Evolutionary conservation across 1,140 invertebrate genomes (phyloP).

Genomic region (Eumaeus atala): DNA sequence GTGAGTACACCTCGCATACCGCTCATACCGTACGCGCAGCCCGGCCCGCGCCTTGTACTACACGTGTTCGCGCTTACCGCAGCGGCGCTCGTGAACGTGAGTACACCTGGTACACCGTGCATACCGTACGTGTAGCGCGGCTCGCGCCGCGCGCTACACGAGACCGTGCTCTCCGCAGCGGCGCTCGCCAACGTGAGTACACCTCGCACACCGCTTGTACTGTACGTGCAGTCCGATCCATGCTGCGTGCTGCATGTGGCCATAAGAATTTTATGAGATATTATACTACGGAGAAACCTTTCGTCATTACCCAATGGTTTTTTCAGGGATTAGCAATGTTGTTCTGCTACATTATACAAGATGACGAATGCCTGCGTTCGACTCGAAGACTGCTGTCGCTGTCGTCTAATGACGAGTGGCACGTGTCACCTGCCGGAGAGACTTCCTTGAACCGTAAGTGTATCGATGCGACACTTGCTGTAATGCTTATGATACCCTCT

Average conservation of each 20-base stretch:
- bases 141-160: slow-evolving; percentile 35
- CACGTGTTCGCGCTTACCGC: slow-evolving; percentile 46
- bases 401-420: slow-evolving; percentile 37
- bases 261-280: too few species aligned
- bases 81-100: slow-evolving; percentile 50
- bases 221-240: too few species aligned
- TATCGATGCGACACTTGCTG: too few species aligned
- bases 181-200: slow-evolving; percentile 51
- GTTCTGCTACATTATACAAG: slow-evolving; percentile 57
- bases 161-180: slow-evolving; percentile 40
- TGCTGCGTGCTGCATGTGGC: too few species aligned
- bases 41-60: slow-evolving; percentile 50
- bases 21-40: slow-evolving; percentile 40
- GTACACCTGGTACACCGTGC: slow-evolving; percentile 27
- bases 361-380: slow-evolving; percentile 50
- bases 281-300: too few species aligned
- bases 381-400: slow-evolving; percentile 40
- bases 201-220: too few species aligned
- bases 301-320: neutral
- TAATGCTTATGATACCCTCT: too few species aligned
- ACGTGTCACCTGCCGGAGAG: slow-evolving; percentile 45
- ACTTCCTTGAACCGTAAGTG: slow-evolving; percentile 60
- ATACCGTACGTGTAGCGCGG: slow-evolving; percentile 56
- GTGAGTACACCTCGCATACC: slow-evolving; percentile 37
- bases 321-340: slow-evolving; percentile 57